Evolutionary conservation across 2,113 vertebrate species (phyloP).

Genomic region (Chaetura pelagica): DNA sequence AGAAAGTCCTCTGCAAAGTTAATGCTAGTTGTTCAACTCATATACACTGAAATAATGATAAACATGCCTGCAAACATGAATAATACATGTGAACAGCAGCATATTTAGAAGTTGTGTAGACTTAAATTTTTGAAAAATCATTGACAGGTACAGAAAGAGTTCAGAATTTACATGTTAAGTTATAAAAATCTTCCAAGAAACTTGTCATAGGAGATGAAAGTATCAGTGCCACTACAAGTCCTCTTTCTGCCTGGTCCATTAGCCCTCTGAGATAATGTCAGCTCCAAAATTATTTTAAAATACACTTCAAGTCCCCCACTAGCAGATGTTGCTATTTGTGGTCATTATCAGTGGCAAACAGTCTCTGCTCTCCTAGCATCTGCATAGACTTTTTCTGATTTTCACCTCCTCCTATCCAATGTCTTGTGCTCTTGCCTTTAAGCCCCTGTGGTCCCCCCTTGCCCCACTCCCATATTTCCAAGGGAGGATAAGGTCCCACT

Average conservation of each 20-base stretch:
- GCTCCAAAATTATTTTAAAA: background rate
- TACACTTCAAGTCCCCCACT: fast-evolving
- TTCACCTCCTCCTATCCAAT: background rate
- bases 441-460: background rate
- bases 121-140: background rate
- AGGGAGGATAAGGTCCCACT: background rate
- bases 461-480: fast-evolving
- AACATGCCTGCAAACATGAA: background rate
- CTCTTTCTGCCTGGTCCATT: background rate
- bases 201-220: background rate
- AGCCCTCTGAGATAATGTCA: background rate
- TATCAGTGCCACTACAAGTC: background rate
- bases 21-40: background rate
- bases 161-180: background rate
- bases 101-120: background rate
- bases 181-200: background rate
- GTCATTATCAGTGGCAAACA: background rate
- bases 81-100: background rate
- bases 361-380: background rate
- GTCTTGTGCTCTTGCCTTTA: background rate
- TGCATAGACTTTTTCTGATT: background rate
- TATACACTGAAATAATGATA: background rate
- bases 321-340: background rate
- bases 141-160: background rate
- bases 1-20: background rate